Conservation (phyloP, 2,797 vertebrate species). For the Semaprochilodus insignis region DNA sequence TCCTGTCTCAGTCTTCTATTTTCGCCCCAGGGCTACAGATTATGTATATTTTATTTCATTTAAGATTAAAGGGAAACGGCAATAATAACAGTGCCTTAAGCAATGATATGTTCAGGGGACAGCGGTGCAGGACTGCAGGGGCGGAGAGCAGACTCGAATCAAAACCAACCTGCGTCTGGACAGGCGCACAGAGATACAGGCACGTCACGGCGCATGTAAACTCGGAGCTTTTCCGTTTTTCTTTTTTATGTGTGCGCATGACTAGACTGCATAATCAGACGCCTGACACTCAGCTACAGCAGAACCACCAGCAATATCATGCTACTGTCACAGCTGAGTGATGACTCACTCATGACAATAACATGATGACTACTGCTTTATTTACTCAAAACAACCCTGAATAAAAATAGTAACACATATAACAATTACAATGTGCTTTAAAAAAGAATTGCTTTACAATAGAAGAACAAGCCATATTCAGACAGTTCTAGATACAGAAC, state of each 20-base stretch:
- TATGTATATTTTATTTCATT: slow-evolving; percentile 60
- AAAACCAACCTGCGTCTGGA: neutral
- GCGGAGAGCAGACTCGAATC: slow-evolving; percentile 24
- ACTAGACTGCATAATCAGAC: neutral
- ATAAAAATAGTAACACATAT: neutral
- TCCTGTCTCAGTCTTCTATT: neutral
- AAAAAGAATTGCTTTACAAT: too few species aligned
- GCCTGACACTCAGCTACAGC: neutral
- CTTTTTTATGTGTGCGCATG: neutral
- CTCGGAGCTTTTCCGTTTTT: neutral
- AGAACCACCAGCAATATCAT: neutral
- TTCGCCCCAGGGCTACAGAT: slow-evolving; percentile 45
- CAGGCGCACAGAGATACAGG: neutral
- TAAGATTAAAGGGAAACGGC: slow-evolving; percentile 54
- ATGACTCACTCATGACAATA: neutral
- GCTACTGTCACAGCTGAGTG: neutral
- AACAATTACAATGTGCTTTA: neutral
- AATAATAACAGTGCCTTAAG: slow-evolving; percentile 37
- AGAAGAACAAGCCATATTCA: neutral
- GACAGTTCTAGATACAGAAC: neutral
- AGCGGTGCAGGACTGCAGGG: slow-evolving; percentile 16
- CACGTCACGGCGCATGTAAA: neutral
- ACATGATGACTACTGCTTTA: neutral
- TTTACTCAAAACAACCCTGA: neutral
- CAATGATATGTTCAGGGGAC: slow-evolving; percentile 19